These are phyloP conservation scores for Pantherophis guttatus DNA, from an alignment of 2,113 vertebrate genomes.

Conservation along the genomic window DNA sequence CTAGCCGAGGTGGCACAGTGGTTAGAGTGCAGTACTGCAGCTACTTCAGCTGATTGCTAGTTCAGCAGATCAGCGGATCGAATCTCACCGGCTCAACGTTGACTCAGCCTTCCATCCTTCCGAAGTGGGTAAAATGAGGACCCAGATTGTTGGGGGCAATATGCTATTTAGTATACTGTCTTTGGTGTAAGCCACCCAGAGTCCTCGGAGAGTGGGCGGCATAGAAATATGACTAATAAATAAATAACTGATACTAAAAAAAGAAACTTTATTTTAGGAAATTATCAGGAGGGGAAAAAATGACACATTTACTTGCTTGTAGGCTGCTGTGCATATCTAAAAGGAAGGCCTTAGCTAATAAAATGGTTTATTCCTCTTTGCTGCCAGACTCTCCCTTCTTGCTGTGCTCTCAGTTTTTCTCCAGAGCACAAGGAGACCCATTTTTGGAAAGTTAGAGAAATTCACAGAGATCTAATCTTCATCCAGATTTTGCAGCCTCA, in stretches of 20 bases:
- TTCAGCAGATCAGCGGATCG: no score
- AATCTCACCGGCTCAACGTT: no score
- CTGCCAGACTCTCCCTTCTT: background rate
- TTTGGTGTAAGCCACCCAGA: no score
- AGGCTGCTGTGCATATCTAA: background rate
- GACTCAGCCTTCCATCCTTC: no score
- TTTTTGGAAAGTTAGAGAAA: background rate
- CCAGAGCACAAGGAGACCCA: background rate
- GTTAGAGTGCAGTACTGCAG: no score
- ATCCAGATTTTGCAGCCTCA: background rate
- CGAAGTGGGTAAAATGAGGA: no score
- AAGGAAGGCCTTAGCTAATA: background rate
- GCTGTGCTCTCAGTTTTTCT: background rate
- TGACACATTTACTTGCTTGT: background rate
- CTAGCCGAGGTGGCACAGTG: background rate
- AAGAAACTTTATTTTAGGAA: background rate
- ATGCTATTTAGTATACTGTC: no score
- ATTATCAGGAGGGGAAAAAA: background rate
- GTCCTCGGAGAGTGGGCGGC: no score
- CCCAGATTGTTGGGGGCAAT: no score
- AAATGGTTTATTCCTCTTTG: background rate
- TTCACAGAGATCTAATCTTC: background rate
- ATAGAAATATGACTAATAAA: no score
- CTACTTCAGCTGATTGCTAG: no score
- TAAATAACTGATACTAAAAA: background rate